These are phyloP conservation scores for Podarcis raffonei DNA, from an alignment of 2,113 vertebrate genomes.

Conservation along the genomic window DNA sequence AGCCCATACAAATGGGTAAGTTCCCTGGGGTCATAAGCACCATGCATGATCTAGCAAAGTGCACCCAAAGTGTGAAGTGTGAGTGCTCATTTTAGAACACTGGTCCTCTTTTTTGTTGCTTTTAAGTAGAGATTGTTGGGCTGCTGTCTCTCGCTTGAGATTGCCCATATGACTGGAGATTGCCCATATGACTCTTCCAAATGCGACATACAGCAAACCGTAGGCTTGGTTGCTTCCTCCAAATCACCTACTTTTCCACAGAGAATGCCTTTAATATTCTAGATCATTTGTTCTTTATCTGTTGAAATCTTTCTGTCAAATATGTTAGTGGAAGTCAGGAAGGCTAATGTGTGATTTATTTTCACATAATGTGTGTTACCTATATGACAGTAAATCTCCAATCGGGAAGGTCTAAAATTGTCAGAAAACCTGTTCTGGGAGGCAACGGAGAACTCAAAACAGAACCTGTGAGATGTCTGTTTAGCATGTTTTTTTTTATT, in stretches of 20 bases:
- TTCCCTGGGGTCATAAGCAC: too few relatives aligned
- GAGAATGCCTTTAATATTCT: slow-evolving; percentile 34
- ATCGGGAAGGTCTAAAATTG: neutral
- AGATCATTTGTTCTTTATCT: neutral
- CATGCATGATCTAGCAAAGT: too few relatives aligned
- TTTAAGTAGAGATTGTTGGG: neutral
- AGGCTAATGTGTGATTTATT: neutral
- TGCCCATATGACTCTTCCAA: neutral
- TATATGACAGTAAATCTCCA: neutral
- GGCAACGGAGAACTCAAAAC: neutral
- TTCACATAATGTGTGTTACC: neutral
- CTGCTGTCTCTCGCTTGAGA: neutral
- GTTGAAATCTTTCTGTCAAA: neutral
- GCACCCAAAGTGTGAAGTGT: too few relatives aligned
- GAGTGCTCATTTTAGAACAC: too few relatives aligned
- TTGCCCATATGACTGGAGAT: slow-evolving; percentile 2
- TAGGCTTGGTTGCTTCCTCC: slow-evolving; percentile 54
- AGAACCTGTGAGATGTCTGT: neutral
- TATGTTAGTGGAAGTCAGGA: neutral
- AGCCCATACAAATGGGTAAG: too few relatives aligned
- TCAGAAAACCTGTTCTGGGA: slow-evolving; percentile 1
- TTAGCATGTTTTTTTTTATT: neutral
- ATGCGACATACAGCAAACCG: slow-evolving; percentile 16
- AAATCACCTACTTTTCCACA: slow-evolving; percentile 39
- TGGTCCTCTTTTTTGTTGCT: neutral